A percentile compares a stretch with the other conserved stretches of the same genome.
phyloP scores from a whole-genome alignment of 2,113 vertebrate species.

The Phyllopteryx taeniolatus region DNA sequence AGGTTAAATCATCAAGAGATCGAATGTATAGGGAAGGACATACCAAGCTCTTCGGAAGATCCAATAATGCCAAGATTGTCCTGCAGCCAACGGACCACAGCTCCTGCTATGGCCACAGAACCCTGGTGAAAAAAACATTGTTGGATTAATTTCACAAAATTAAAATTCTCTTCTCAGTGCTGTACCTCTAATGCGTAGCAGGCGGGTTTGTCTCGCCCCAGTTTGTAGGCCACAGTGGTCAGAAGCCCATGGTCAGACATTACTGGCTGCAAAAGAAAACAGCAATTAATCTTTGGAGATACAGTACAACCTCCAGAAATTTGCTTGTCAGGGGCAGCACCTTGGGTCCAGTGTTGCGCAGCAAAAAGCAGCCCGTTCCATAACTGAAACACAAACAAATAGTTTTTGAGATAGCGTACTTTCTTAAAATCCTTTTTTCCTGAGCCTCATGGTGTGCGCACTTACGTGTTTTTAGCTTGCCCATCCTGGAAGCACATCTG shows the following conservation, averaged over 20 bases:
- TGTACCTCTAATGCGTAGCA: conserved; percentile 89
- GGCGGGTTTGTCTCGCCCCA: conserved; percentile 83
- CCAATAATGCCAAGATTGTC: conserved; percentile 93
- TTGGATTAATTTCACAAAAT: neutral
- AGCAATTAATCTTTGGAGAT: neutral
- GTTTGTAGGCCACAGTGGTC: conserved; percentile 92
- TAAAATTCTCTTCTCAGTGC: neutral
- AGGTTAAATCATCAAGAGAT: neutral
- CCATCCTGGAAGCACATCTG: conserved; percentile 94
- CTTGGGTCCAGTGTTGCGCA: conserved; percentile 89
- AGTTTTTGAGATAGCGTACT: neutral
- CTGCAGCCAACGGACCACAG: conserved; percentile 92
- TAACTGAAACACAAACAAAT: conserved; percentile 72
- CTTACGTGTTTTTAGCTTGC: conserved; percentile 94
- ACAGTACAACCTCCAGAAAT: neutral
- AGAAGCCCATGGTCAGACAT: conserved; percentile 92
- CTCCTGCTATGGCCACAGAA: conserved; percentile 95
- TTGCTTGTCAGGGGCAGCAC: conserved; percentile 46
- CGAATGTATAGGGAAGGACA: conserved; percentile 23
- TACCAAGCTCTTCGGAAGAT: conserved; percentile 85
- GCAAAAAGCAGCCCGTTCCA: conserved; percentile 91
- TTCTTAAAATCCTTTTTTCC: neutral
- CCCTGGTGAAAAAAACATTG: conserved; percentile 70
- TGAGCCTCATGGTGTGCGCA: neutral
- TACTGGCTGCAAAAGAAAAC: conserved; percentile 71